Base-by-base conservation (phyloP, 2,113 vertebrate genomes). In the Neoarius graeffei region DNA sequence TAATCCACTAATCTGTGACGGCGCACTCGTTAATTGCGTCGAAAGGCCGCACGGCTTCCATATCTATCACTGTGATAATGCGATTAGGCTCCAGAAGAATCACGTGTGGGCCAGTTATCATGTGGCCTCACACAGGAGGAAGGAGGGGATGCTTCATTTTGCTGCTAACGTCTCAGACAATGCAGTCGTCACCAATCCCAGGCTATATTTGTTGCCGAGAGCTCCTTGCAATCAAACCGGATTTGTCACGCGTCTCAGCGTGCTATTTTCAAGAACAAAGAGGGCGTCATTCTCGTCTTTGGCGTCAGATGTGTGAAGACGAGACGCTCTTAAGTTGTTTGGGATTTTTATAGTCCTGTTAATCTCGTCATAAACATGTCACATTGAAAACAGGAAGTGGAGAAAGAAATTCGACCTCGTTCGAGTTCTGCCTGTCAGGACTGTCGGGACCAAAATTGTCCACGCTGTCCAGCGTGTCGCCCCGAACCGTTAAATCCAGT, bases 351-450 rank as follows among this genome's bases (percentile, higher is more conserved):
- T 83, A 67, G 60, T 57, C 54, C 92, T 92, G 91, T 94, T 95
- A 94, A 95, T 94, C 93, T 91, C 79, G 77, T 90, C 91, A 94
- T 94, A 94, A 95, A 95, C 94, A 94, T 94, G 93, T 91, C 92
- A 93, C 92, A 90, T 92, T 93, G 87, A 64, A 91, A 93, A 91
- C 84, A 64, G 86, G 91, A 87, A 57, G 86, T 86, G 3, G 83
- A 1, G 77, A 42, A 35, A 59, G 56, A 30, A 90, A 92, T 88
- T 89, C 86, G 57, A 90, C 88, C 85, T 90, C 90, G 85, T 93
- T 92, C 86, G 64, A 85, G 20, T 89, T 87, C 90, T 90, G 42
- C 62, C 71, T 84, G 89, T 85, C 85, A 92, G 90, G 91, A 42
- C 42, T 42, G 3, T 89, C 81, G 92, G 91, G 86, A 92, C 91